Evolutionary conservation across 1,140 invertebrate species (phyloP), one percentile per base, ranked within the genome.

Genomic region (Steinernema khuongi): DNA sequence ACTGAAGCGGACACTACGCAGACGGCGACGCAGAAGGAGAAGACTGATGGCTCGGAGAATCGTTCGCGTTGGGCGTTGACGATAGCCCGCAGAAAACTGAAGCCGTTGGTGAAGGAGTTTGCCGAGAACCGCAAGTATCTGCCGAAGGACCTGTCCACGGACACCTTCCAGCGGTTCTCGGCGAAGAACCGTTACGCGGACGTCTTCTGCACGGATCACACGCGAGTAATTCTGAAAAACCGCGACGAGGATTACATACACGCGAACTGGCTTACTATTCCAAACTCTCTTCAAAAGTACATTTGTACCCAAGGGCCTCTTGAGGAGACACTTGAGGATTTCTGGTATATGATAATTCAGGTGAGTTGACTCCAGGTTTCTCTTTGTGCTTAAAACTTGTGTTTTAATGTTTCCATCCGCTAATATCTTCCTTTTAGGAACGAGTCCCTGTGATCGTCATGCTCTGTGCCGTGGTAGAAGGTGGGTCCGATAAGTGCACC

Each of bases 141-240:
- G n/a, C 50, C 50, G 2, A 22, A 72, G 29, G 31, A n/a, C 1
- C 1, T 31, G 11, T 31, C 30, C 28, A 32, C 33, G 29, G n/a
- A 74, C 4, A 29, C 26, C 28, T 43, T 41, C 14, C 31, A 4
- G 73, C n/a, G 28, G 26, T n/a, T 60, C 26, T 22, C 50, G 7
- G 7, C 66, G 14, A 71, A 70, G 41, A 73, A 74, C 68, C 69
- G 75, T 30, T 77, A 74, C 41, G 32, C 17, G 14, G 75, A 77
- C 68, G 70, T 77, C n/a, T 0, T 77, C n/a, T 77, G 75, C 43
- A 0, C 44, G 18, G 71, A 77, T 22, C 14, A 26, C 19, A 77
- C 75, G n/a, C 67, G 75, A 19, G 75, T 77, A 1, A 31, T 74
- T 18, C 68, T 77, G 1, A 68, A 70, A 60, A 32, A 73, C 14